phyloP scores from a whole-genome alignment of 2,797 vertebrate species.

The Gobio occitaniae region DNA sequence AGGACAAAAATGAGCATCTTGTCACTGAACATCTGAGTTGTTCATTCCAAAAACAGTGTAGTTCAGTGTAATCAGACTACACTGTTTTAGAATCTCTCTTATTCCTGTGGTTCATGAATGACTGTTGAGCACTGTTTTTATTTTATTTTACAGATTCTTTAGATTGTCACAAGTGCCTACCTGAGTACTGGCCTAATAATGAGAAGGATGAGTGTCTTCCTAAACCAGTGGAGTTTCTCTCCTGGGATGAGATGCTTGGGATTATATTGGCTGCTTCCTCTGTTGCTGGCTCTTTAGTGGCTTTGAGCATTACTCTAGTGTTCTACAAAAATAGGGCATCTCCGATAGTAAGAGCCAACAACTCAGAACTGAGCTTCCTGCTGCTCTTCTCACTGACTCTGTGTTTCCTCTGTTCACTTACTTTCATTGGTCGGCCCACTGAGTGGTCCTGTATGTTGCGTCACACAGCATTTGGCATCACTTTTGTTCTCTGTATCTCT shows the following conservation, averaged over 20 bases:
- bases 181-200: slow-evolving; percentile 71
- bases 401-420: slow-evolving; percentile 75
- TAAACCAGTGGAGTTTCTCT: slow-evolving; percentile 68
- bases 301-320: slow-evolving; percentile 35
- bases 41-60: background rate
- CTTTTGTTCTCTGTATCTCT: slow-evolving; percentile 33
- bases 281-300: slow-evolving; percentile 38
- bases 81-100: background rate
- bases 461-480: slow-evolving; percentile 65
- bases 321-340: slow-evolving; percentile 51
- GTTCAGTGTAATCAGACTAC: background rate
- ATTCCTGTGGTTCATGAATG: background rate
- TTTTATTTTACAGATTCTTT: slow-evolving; percentile 66
- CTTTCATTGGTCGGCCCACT: slow-evolving; percentile 72
- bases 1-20: background rate
- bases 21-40: background rate
- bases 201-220: slow-evolving; percentile 47
- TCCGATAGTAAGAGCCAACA: slow-evolving; percentile 67
- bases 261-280: slow-evolving; percentile 50
- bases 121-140: background rate
- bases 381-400: slow-evolving; percentile 71
- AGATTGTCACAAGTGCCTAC: slow-evolving; percentile 67
- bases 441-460: slow-evolving; percentile 72
- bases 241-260: slow-evolving; percentile 55
- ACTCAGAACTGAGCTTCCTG: slow-evolving; percentile 51